Evolutionary conservation across 2,888 invertebrate genomes (phyloP).

Genomic region (Sarcophaga carnaria): DNA sequence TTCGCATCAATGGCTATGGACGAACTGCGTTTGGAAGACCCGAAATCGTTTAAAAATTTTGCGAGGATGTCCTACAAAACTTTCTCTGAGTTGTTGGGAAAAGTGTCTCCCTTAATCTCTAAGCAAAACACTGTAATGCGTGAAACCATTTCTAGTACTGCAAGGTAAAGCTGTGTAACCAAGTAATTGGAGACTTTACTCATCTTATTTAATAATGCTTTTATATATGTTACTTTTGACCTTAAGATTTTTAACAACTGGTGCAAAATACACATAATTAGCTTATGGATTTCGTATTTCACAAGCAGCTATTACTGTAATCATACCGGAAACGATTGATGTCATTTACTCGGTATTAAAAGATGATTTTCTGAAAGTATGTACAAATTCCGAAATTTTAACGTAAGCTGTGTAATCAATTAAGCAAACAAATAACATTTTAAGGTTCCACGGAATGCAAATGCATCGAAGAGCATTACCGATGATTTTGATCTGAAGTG

Average conservation of each 20-base stretch:
- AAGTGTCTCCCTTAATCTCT: no score
- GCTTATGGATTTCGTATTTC: conserved; percentile 36
- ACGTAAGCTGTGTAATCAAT: no score
- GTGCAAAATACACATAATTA: conserved; percentile 30
- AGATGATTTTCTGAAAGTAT: conserved; percentile 47
- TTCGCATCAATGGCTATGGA: no score
- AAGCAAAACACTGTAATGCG: no score
- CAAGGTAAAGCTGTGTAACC: no score
- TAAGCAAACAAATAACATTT: not conserved
- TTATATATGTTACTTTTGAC: conserved; percentile 5
- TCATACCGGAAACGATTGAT: conserved; percentile 31
- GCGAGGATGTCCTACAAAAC: no score
- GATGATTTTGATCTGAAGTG: conserved; percentile 40
- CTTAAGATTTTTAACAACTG: conserved; percentile 38
- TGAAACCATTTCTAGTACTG: no score
- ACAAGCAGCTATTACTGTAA: conserved; percentile 12
- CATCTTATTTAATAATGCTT: no score
- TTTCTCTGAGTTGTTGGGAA: no score
- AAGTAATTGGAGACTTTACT: no score
- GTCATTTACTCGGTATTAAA: conserved; percentile 41
- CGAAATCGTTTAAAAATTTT: no score
- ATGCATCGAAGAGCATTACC: conserved; percentile 32
- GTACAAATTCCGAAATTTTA: conserved; percentile 3
- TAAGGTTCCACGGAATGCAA: conserved; percentile 19
- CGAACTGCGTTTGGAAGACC: no score